Percentiles rank a stretch among this genome's conserved stretches.
phyloP scores from a whole-genome alignment of 2,888 invertebrate genomes.

The Adela reaumurella region DNA sequence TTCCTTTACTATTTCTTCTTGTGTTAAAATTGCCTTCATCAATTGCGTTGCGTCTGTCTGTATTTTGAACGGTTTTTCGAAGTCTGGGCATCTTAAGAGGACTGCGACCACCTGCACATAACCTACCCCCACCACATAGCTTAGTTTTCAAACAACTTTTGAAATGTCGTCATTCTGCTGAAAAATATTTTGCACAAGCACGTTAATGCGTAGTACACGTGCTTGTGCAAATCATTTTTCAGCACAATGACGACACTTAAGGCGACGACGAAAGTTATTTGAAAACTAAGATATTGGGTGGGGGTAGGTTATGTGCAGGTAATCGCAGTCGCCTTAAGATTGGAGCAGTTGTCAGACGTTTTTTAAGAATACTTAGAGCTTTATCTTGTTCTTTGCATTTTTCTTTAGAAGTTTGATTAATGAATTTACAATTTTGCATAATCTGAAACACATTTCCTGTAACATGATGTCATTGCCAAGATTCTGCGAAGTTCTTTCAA shows the following conservation, averaged over 20 bases:
- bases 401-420: constrained; percentile 3
- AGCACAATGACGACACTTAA: no score
- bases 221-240: no score
- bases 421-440: constrained; percentile 6
- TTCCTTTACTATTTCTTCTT: constrained; percentile 9
- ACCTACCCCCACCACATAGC: no score
- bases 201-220: no score
- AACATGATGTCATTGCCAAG: constrained; percentile 15
- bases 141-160: no score
- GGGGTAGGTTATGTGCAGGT: no score
- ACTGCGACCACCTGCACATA: no score
- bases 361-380: neutral
- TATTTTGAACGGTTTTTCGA: constrained; percentile 9
- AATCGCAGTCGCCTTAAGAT: no score
- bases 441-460: constrained; percentile 9
- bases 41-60: constrained; percentile 11
- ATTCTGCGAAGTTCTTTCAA: constrained; percentile 13
- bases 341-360: constrained; percentile 4
- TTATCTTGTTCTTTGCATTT: neutral
- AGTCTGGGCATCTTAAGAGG: constrained; percentile 11
- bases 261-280: no score
- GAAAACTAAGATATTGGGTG: no score
- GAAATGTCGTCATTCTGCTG: no score
- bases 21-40: constrained; percentile 9
- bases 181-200: no score